Base-by-base conservation (phyloP, 2,797 vertebrate species). In the Mionectes olivaceus region DNA sequence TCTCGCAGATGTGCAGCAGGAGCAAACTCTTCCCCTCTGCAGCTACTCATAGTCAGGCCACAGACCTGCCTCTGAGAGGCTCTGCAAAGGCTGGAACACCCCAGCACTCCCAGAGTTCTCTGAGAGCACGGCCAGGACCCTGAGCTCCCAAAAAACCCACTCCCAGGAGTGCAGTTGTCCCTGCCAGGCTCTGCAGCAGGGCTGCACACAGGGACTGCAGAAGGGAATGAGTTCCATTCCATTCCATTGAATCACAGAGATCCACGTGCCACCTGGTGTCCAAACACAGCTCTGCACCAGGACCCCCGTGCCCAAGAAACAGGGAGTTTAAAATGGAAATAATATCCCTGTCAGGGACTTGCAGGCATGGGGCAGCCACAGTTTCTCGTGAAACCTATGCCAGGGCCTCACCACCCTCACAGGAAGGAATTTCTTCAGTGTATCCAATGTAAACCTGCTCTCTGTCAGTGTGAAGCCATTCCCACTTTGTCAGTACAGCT, bases 301-400 rank as follows among this genome's bases (percentile, higher is more conserved):
- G 4, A 18, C 10, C 27, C 37, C 11, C n/a, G 37, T 0, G 3
- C 43, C 1, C 43, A 2, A 2, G 15, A 1, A 7, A 15, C 19
- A 3, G 3, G 3, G 35, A 56, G 50, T 9, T 10, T 25, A 22
- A 2, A 15, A 15, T 0, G 30, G 0, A 13, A 71, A 23, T 9
- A 7, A 8, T 15, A 32, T 9, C 10, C 47, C 44, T 37, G 13
- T 2, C 18, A 2, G n/a, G 37, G 32, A 2, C 3, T 65, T 5
- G 13, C 30, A 27, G 50, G 17, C 2, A 1, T 57, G 24, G 57
- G 32, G 11, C 39, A 53, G 37, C 25, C 47, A 7, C 59, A 33
- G 23, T 37, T 16, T 9, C 55, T 75, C 28, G 22, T 12, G 9
- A 17, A 37, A 17, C 27, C 70, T 19, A 16, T 30, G 21, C 70